Percentiles rank a stretch among this genome's conserved stretches.
phyloP scores from a whole-genome alignment of 1,140 invertebrate species.

The Doryteuthis pealeii region DNA sequence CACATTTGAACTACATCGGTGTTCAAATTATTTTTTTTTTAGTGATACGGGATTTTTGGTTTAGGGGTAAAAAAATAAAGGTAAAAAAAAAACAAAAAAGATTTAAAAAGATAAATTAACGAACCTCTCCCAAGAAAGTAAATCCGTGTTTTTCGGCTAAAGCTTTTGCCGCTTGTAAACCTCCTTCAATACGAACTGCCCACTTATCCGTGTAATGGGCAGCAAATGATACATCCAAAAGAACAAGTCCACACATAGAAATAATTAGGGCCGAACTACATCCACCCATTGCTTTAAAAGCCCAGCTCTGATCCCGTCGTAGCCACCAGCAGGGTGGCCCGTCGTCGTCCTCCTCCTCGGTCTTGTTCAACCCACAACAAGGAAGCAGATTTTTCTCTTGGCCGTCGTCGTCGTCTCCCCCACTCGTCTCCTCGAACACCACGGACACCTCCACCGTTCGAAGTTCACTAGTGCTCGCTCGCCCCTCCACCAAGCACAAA shows the following conservation, averaged over 20 bases:
- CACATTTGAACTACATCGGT: too few relatives aligned
- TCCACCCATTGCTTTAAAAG: conserved; percentile 37
- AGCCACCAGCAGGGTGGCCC: neutral
- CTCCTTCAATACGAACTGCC: conserved; percentile 45
- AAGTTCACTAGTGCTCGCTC: neutral
- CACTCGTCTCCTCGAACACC: neutral
- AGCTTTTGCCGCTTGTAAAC: conserved; percentile 33
- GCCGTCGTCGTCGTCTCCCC: neutral
- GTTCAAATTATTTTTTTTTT: too few relatives aligned
- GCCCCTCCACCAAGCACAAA: neutral
- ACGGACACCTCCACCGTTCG: neutral
- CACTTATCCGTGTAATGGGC: conserved; percentile 44
- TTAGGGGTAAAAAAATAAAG: too few relatives aligned
- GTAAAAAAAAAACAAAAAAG: too few relatives aligned
- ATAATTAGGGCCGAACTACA: conserved; percentile 31
- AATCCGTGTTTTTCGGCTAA: conserved; percentile 45
- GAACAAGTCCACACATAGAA: conserved; percentile 36
- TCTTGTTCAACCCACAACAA: conserved; percentile 13
- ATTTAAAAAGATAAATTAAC: conserved; percentile 8
- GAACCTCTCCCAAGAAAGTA: conserved; percentile 43
- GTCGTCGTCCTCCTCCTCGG: neutral
- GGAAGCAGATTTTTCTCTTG: conserved; percentile 13
- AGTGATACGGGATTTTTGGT: too few relatives aligned
- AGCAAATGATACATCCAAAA: conserved; percentile 31
- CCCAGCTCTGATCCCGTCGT: conserved; percentile 22